Percentiles rank a stretch among this genome's conserved stretches.
Evolutionary conservation across 1,140 invertebrate species (phyloP).

Genomic region (Elymnias hypermnestra): DNA sequence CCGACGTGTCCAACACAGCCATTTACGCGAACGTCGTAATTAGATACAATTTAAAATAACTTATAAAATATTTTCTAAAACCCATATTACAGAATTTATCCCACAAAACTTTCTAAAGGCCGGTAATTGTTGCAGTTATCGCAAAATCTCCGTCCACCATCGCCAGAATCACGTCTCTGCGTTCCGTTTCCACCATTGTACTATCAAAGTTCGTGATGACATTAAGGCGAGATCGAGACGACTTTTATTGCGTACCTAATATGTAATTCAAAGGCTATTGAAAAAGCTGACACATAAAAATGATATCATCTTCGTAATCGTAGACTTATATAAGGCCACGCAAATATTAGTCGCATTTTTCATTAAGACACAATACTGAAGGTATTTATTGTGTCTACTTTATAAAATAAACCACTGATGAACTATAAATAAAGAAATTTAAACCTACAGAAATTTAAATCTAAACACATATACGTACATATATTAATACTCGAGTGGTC

Average conservation of each 20-base stretch:
- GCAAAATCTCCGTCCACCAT: background rate
- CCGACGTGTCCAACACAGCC: no score
- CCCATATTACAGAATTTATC: background rate
- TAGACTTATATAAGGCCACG: slow-evolving; percentile 7
- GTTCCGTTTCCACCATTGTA: slow-evolving; percentile 6
- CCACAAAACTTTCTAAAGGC: slow-evolving; percentile 9
- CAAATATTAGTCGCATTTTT: slow-evolving; percentile 5
- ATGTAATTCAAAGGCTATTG: slow-evolving; percentile 18
- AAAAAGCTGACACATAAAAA: slow-evolving; percentile 17
- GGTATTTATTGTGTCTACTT: no score
- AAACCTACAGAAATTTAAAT: no score
- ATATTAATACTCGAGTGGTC: no score
- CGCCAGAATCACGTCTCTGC: slow-evolving; percentile 7
- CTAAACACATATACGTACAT: no score
- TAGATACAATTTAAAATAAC: no score
- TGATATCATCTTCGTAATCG: slow-evolving; percentile 20
- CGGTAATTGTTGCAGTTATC: slow-evolving; percentile 4
- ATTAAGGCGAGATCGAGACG: slow-evolving; percentile 14
- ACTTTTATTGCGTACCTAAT: slow-evolving; percentile 19
- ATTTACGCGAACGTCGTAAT: no score
- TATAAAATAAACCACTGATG: no score
- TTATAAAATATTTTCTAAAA: no score
- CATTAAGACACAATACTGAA: no score
- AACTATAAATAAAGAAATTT: no score
- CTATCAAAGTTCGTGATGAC: slow-evolving; percentile 16